A percentile compares a stretch with the other conserved stretches of the same genome.
Conservation (phyloP, 1,140 invertebrate species). For the Papilio xuthus region DNA sequence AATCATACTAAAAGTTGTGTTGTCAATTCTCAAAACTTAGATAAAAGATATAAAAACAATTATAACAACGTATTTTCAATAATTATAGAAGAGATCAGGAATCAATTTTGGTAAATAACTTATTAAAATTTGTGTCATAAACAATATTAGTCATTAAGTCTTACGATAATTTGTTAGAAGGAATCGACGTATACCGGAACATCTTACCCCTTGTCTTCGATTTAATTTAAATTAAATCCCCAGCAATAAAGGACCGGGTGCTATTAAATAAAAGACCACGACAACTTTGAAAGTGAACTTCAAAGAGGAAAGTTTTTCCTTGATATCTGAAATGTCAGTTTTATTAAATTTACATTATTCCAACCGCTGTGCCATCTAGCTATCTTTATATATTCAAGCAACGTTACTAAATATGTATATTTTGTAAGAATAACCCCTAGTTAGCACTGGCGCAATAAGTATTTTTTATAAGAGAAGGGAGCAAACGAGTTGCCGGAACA, state of each 20-base stretch:
- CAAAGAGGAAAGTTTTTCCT: conserved; percentile 13
- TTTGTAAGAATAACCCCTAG: not conserved
- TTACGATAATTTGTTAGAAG: not conserved
- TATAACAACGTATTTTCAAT: too few relatives aligned
- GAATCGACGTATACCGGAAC: not conserved
- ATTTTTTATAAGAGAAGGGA: too few relatives aligned
- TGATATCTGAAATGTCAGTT: conserved; percentile 4
- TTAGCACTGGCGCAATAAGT: too few relatives aligned
- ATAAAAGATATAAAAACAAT: too few relatives aligned
- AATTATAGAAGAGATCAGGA: too few relatives aligned
- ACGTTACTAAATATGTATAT: not conserved
- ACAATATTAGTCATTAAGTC: not conserved
- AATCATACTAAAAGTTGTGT: too few relatives aligned
- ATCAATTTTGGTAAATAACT: too few relatives aligned
- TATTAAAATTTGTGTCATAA: too few relatives aligned
- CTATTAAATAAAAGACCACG: conserved; percentile 10
- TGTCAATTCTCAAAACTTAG: too few relatives aligned
- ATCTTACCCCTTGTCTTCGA: not conserved
- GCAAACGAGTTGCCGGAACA: too few relatives aligned
- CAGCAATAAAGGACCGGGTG: not conserved
- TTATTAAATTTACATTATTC: conserved; percentile 14
- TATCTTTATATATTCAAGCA: not conserved
- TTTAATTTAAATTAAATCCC: conserved; percentile 5
- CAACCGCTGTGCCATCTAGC: not conserved
- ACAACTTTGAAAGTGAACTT: conserved; percentile 3